A percentile compares a stretch with the other conserved stretches of the same genome.
These are phyloP conservation scores for Corythoichthys haematopterus DNA, from an alignment of 2,113 vertebrate genomes.

Conservation along the genomic window DNA sequence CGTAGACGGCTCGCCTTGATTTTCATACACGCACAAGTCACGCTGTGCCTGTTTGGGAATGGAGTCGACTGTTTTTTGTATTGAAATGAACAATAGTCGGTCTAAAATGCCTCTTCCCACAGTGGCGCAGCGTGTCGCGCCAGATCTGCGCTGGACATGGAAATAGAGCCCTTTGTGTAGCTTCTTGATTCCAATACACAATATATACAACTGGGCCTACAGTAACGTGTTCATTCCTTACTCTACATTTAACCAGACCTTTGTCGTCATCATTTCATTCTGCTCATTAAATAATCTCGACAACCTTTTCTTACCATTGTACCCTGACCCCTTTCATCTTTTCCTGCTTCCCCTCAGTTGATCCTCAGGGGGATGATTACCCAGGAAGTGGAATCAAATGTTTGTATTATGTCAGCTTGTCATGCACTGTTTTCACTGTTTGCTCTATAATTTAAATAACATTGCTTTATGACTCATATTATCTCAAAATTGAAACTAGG, in stretches of 20 bases:
- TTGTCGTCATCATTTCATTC: constrained; percentile 18
- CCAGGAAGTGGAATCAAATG: constrained; percentile 97
- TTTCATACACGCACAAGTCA: no score
- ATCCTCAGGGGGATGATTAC: constrained; percentile 93
- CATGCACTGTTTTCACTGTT: constrained; percentile 58
- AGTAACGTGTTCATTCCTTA: constrained; percentile 21
- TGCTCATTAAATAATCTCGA: constrained; percentile 38
- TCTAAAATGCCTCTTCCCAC: no score
- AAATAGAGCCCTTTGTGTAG: no score
- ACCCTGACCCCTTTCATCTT: constrained; percentile 84
- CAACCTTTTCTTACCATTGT: constrained; percentile 54
- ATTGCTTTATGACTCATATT: constrained; percentile 49
- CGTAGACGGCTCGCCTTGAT: no score
- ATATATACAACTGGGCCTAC: neutral
- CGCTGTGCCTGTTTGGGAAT: no score
- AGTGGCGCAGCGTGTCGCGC: no score
- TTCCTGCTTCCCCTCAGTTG: constrained; percentile 87
- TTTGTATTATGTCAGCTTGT: constrained; percentile 84
- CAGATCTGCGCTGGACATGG: no score
- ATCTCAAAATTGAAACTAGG: constrained; percentile 29
- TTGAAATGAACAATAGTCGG: no score
- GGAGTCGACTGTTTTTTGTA: no score
- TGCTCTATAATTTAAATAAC: constrained; percentile 46
- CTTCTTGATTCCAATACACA: neutral
- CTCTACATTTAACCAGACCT: constrained; percentile 20